Evolutionary conservation across 1,140 invertebrate species (phyloP).

Genomic region (Portunus trituberculatus): DNA sequence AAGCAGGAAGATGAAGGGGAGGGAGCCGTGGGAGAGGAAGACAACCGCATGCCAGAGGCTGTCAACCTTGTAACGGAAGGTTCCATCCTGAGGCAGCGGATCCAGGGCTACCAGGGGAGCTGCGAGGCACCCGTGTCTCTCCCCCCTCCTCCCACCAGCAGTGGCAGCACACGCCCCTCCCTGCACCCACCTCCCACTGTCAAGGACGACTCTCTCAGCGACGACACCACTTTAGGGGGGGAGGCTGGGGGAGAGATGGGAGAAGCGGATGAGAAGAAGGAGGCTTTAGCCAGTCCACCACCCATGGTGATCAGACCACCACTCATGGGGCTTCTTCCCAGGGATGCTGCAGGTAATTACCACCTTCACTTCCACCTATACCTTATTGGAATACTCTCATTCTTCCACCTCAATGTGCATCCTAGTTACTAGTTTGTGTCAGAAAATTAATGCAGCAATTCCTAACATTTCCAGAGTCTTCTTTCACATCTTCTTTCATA

Average conservation of each 20-base stretch:
- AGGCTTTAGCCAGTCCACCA: constrained; percentile 74
- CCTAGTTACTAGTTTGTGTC: too few species aligned
- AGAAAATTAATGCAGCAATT: too few species aligned
- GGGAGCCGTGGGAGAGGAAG: constrained; percentile 65
- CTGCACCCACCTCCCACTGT: constrained; percentile 52
- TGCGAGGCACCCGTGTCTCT: constrained; percentile 70
- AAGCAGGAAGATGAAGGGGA: constrained; percentile 76
- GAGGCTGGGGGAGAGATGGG: constrained; percentile 71
- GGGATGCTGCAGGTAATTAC: constrained; percentile 73
- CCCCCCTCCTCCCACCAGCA: constrained; percentile 67
- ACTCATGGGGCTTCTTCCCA: constrained; percentile 75
- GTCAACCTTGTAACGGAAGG: constrained; percentile 75
- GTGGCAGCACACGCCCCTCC: constrained; percentile 38
- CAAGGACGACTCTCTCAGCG: constrained; percentile 67
- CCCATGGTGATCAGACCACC: constrained; percentile 77
- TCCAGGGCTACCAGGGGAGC: constrained; percentile 75
- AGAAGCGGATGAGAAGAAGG: constrained; percentile 70
- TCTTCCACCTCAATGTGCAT: too few species aligned
- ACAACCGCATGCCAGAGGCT: constrained; percentile 67
- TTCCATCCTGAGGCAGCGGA: constrained; percentile 77
- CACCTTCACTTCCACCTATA: too few species aligned
- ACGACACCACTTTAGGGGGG: constrained; percentile 65
- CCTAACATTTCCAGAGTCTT: too few species aligned
- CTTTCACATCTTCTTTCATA: too few species aligned
- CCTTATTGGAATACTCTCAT: too few species aligned